Evolutionary conservation across 2,113 vertebrate species (phyloP).

Genomic region (Dromas ardeola): DNA sequence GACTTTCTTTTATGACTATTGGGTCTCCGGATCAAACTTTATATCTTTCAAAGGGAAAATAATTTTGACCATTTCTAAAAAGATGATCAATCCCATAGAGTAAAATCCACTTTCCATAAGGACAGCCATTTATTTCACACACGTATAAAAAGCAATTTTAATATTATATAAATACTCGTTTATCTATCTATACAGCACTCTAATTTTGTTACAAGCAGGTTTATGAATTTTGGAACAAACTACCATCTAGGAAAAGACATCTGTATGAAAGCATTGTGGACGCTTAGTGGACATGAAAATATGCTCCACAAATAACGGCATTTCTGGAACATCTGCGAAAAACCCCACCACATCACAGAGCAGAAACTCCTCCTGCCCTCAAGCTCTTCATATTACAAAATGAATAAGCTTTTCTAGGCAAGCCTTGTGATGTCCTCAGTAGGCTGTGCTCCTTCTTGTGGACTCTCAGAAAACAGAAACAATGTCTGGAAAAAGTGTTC

Average conservation of each 20-base stretch:
- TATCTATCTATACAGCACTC: not conserved
- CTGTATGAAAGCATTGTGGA: not conserved
- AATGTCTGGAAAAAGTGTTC: not conserved
- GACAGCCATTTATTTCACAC: not conserved
- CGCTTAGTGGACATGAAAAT: not conserved
- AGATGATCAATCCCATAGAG: not conserved
- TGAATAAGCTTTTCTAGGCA: not conserved
- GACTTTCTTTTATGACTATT: not conserved
- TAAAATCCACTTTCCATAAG: not conserved
- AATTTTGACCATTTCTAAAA: not conserved
- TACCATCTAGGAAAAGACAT: not conserved
- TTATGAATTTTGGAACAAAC: conserved; percentile 15
- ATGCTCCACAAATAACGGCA: not conserved
- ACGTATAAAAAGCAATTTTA: not conserved
- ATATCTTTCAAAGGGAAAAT: not conserved
- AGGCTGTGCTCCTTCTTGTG: not conserved
- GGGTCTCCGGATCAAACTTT: not conserved
- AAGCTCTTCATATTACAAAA: not conserved
- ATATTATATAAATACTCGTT: not conserved
- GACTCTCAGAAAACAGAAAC: conserved; percentile 5
- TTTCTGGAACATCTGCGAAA: not conserved
- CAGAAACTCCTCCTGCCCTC: not conserved
- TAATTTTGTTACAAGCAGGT: conserved; percentile 21
- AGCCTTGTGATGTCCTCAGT: not conserved
- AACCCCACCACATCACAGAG: not conserved